These are phyloP conservation scores for Colletes gigas DNA, from an alignment of 1,140 invertebrate genomes.

Conservation along the genomic window DNA sequence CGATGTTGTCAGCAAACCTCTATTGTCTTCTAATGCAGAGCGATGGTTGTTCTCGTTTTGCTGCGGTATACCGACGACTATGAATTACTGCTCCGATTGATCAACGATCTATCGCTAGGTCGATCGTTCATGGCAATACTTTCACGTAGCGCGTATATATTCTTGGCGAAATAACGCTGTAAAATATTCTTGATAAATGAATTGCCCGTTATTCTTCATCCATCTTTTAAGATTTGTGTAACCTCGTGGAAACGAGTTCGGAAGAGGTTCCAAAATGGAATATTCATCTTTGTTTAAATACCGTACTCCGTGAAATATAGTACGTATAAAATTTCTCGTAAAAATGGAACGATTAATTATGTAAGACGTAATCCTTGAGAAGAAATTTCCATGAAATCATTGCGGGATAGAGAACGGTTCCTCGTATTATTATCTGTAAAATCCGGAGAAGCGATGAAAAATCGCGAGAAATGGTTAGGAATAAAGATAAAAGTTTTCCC, in stretches of 20 bases:
- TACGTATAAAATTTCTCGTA: neutral
- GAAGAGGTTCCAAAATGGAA: no score
- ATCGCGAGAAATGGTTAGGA: neutral
- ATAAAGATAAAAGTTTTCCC: neutral
- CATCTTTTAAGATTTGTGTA: neutral
- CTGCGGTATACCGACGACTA: neutral
- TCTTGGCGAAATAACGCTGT: neutral
- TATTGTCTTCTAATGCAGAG: neutral
- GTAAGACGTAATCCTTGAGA: no score
- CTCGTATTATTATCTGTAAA: neutral
- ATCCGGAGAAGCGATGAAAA: neutral
- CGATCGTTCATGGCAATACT: neutral
- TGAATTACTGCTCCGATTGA: neutral
- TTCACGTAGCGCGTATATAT: neutral
- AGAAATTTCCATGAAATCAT: neutral
- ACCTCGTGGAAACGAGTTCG: no score
- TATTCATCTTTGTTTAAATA: no score
- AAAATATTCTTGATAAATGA: no score
- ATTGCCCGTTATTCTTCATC: no score
- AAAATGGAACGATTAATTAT: neutral
- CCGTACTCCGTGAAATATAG: no score
- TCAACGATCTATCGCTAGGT: neutral
- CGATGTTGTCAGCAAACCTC: neutral
- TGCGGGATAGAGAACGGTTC: neutral
- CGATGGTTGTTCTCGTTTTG: slow-evolving; percentile 4